Evolutionary conservation across 2,113 vertebrate genomes (phyloP).

Genomic region (Butorides virescens): DNA sequence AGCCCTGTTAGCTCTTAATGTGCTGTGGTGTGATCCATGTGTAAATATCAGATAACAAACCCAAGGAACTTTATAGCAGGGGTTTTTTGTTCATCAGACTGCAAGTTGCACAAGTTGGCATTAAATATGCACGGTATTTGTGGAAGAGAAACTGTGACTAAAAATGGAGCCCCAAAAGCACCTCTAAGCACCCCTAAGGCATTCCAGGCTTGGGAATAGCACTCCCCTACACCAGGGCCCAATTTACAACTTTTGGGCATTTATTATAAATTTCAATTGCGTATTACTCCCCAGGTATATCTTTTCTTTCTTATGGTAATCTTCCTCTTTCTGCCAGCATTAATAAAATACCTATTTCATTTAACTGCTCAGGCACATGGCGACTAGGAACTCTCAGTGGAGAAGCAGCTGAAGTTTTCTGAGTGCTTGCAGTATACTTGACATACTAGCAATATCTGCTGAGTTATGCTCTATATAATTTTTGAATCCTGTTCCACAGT

Average conservation of each 20-base stretch:
- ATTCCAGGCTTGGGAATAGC: background rate
- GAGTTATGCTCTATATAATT: slow-evolving; percentile 11
- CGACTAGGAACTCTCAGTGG: background rate
- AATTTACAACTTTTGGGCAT: background rate
- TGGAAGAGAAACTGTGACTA: background rate
- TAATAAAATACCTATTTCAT: background rate
- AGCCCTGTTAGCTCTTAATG: background rate
- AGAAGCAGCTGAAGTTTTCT: background rate
- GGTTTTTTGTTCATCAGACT: background rate
- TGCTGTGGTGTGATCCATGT: accelerated
- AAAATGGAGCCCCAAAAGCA: background rate
- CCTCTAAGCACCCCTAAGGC: background rate
- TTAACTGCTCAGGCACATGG: background rate
- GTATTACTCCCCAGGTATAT: background rate
- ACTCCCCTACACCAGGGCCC: background rate
- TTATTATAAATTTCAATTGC: background rate
- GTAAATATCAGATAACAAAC: background rate
- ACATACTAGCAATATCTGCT: background rate
- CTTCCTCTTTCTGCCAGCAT: background rate
- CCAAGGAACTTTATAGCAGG: background rate
- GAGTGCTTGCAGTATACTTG: background rate
- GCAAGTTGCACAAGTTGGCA: background rate
- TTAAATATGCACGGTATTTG: background rate
- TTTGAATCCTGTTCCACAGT: background rate
- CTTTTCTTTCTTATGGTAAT: background rate